Evolutionary conservation across 2,888 invertebrate species (phyloP), one percentile per base, ranked within the genome.

Genomic region (Pseudococcus viburni): DNA sequence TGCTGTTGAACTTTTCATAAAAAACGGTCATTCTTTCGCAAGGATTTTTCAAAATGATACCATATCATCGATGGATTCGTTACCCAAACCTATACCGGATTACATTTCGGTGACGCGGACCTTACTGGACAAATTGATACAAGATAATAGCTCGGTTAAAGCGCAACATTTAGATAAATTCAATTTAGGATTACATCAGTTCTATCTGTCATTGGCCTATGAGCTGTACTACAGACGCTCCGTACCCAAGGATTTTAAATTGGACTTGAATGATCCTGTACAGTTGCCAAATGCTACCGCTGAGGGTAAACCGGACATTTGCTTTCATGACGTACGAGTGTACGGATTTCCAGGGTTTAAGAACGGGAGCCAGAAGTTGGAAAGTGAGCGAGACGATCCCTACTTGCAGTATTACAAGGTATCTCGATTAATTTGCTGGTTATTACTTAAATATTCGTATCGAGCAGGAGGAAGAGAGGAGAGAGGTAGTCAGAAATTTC

Each of bases 121-220:
- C 8, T 73, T 73, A 6, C n/a, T 73, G 73, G 73, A 73, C 17
- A 73, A 33, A 33, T 73, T 73, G 73, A 73, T 15, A 33, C 1
- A 73, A 33, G 73, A 73, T 33, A 73, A 22, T 33, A 73, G 73
- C 33, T 17, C 85, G 33, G 77, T 86, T 17, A 17, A 33, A 17
- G 73, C 86, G n/a, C 22, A 86, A 11, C 12, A 86, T 48, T 86
- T 86, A 46, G 77, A 86, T 51, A 86, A 48, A 86, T 86, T 77
- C 48, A 48, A 42, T 42, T 42, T 73, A 19, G 77, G 77, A 22
- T 17, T 86, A 15, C 22, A 39, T 48, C 77, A 86, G 46, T 86
- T 46, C 17, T 86, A 86, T 46, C 9, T 73, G 15, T 86, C 86
- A 15, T 19, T 17, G 48, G 86, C 73, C 11, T 68, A 46, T 22